Evolutionary conservation across 1,140 invertebrate species (phyloP).

Genomic region (Lordiphosa stackelbergi): DNA sequence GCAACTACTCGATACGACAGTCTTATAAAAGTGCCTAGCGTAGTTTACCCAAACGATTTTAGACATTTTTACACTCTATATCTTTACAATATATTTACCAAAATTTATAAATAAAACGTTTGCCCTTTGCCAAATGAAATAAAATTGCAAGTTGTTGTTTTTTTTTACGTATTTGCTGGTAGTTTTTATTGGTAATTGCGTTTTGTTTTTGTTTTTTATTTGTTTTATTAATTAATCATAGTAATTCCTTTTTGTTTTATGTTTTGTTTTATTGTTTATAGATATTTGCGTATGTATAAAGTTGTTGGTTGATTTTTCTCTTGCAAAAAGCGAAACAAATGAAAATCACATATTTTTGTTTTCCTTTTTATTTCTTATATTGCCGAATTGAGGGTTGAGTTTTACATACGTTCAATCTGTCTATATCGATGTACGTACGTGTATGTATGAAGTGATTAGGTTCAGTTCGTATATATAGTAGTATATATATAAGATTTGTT

Average conservation of each 20-base stretch:
- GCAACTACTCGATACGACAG: too few species aligned
- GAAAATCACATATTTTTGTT: slow-evolving; percentile 58
- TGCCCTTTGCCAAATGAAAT: background rate
- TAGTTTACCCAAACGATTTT: too few species aligned
- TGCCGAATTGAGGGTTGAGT: slow-evolving; percentile 29
- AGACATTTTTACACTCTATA: too few species aligned
- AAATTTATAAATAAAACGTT: too few species aligned
- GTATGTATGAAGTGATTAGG: slow-evolving; percentile 3
- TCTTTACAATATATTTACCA: too few species aligned
- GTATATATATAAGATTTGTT: slow-evolving; percentile 7
- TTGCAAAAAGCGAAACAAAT: slow-evolving; percentile 61
- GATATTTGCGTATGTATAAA: slow-evolving; percentile 61
- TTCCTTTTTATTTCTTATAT: slow-evolving; percentile 24
- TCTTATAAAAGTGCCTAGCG: too few species aligned
- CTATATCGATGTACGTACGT: background rate
- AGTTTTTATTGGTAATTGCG: slow-evolving; percentile 75
- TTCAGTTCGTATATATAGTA: slow-evolving; percentile 4
- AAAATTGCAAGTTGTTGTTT: slow-evolving; percentile 10
- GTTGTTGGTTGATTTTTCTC: slow-evolving; percentile 34
- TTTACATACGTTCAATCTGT: background rate
- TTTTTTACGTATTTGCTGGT: slow-evolving; percentile 74
- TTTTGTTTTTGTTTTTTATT: slow-evolving; percentile 25
- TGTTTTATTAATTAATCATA: slow-evolving; percentile 66
- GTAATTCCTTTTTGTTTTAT: slow-evolving; percentile 57
- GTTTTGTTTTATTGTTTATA: slow-evolving; percentile 46